These are phyloP conservation scores for Pachydiplax longipennis DNA, from an alignment of 2,888 invertebrate species.

Conservation along the genomic window DNA sequence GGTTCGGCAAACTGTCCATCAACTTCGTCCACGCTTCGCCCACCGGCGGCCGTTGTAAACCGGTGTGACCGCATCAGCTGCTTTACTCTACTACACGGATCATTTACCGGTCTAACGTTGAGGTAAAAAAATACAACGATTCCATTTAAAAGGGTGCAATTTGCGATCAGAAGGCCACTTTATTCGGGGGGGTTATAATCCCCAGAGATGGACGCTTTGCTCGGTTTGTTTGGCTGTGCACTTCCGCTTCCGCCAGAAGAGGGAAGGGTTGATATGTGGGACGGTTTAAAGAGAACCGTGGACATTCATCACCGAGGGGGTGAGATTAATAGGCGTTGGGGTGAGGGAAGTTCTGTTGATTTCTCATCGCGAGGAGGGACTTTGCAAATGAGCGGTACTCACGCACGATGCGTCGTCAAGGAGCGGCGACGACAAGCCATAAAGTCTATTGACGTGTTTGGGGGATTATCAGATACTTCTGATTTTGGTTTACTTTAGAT, in stretches of 20 bases:
- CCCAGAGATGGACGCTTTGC: not conserved
- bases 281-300: not conserved
- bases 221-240: not conserved
- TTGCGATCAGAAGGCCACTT: not conserved
- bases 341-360: not conserved
- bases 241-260: slow-evolving; percentile 16
- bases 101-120: slow-evolving; percentile 12
- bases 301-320: not conserved
- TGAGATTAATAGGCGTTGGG: slow-evolving; percentile 20
- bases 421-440: slow-evolving; percentile 1
- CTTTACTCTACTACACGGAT: not conserved
- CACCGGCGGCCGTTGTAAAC: not conserved
- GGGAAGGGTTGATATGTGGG: not conserved
- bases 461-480: no score
- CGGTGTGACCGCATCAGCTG: slow-evolving; percentile 11
- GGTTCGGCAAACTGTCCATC: no score
- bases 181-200: not conserved
- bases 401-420: not conserved
- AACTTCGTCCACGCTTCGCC: no score
- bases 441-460: not conserved
- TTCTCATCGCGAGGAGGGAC: not conserved
- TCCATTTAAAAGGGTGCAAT: slow-evolving; percentile 9
- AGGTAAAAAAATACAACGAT: not conserved
- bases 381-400: not conserved
- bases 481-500: no score